Base-by-base conservation (phyloP, 2,888 invertebrate species). In the Minunthozetes semirufus region DNA sequence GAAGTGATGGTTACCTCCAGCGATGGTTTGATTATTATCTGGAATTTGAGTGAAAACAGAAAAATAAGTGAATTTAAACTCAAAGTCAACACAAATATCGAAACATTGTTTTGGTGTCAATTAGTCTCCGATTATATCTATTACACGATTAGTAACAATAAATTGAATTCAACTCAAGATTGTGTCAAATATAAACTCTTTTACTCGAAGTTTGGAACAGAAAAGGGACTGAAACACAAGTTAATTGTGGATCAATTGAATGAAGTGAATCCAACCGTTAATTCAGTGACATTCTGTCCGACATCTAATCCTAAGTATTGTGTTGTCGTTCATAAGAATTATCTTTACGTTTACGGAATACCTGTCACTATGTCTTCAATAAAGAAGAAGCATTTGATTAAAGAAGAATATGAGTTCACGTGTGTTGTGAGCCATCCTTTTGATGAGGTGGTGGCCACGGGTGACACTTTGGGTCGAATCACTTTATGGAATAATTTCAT, bases 401-500 rank as follows among this genome's bases (percentile, higher is more conserved):
- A 38, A 29, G 53, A 53, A 29, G 53, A 53, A 11, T 68, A 68
- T 19, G 15, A 59, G 11, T 77, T 76, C 72, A 77, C 76, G 1
- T 73, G 72, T 46, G 50, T 77, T 19, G 48, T 59, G 25, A 53
- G 56, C 25, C 75, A 76, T 76, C 74, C 77, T 1, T 71, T n/a
- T n/a, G 74, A 76, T 11, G 1, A 8, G 25, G 27, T 72, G n/a
- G 5, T 77, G 4, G 77, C 74, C 17, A 73, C 76, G 22, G 77
- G 76, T 6, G 74, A 77, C 50, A n/a, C 63, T 3, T 46, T 71
- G 27, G 77, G 77, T 9, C 25, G 61, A 29, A 74, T 77, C 8
- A 38, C 19, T 9, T 19, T 77, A 0, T 77, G 73, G 48, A 80
- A 80, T 76, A 80, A 81, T 73, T 80, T 81, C 72, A 76, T 79